These are phyloP conservation scores for Phycodurus eques DNA, from an alignment of 2,113 vertebrate species.

Conservation along the genomic window DNA sequence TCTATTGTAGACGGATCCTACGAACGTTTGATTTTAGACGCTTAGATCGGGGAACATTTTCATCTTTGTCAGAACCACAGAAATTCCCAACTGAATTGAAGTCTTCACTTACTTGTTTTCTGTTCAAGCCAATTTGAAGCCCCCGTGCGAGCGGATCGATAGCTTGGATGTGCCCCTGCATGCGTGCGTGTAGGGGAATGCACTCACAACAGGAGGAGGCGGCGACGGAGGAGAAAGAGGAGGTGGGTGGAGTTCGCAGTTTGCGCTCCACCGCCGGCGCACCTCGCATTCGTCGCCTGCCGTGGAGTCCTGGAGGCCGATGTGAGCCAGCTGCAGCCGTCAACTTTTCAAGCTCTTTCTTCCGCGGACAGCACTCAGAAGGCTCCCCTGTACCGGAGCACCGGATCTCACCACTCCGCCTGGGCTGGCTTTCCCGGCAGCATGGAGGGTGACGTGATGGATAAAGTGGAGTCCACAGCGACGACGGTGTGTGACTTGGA, in stretches of 20 bases:
- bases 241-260: constrained; percentile 70
- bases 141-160: constrained; percentile 43
- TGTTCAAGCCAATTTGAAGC: constrained; percentile 33
- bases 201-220: constrained; percentile 35
- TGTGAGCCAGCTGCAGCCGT: constrained; percentile 27
- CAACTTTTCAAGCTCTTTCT: constrained; percentile 62
- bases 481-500: constrained; percentile 83
- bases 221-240: neutral
- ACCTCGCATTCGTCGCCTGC: constrained; percentile 2
- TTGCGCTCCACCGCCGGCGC: constrained; percentile 11
- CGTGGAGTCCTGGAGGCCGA: constrained; percentile 7
- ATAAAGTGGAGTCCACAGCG: constrained; percentile 83
- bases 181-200: constrained; percentile 61
- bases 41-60: no score
- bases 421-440: constrained; percentile 57
- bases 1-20: no score
- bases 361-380: constrained; percentile 44
- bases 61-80: no score
- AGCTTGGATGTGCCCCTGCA: constrained; percentile 44
- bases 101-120: constrained; percentile 16
- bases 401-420: constrained; percentile 41
- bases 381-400: constrained; percentile 37
- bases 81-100: no score
- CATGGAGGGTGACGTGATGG: constrained; percentile 83
- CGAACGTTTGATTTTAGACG: no score